A percentile compares a stretch with the other conserved stretches of the same genome.
phyloP scores from a whole-genome alignment of 2,888 invertebrate species.

The Catocala nupta region DNA sequence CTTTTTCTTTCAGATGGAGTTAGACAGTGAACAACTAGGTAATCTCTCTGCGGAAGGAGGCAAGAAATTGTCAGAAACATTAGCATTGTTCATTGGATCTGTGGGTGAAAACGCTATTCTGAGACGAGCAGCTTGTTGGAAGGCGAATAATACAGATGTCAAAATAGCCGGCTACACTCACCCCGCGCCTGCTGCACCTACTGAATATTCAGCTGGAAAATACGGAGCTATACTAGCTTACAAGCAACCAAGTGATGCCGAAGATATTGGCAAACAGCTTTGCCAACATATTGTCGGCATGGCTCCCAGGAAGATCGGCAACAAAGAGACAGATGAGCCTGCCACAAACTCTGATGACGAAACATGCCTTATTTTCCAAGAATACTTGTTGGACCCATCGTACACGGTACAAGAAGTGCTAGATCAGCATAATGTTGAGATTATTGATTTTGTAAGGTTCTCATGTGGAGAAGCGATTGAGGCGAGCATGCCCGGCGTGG shows the following conservation, averaged over 20 bases:
- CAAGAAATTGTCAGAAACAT: conserved; percentile 92
- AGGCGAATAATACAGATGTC: conserved; percentile 81
- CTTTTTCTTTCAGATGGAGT: conserved; percentile 79
- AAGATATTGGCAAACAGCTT: conserved; percentile 90
- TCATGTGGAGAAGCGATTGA: conserved; percentile 93
- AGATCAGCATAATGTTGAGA: conserved; percentile 88
- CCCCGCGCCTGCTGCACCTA: conserved; percentile 87
- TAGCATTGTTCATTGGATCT: conserved; percentile 94
- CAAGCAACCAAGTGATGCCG: conserved; percentile 75
- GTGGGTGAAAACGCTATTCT: conserved; percentile 96
- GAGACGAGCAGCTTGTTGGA: conserved; percentile 92
- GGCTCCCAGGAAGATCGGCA: conserved; percentile 92
- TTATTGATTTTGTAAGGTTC: conserved; percentile 94
- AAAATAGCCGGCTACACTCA: conserved; percentile 92
- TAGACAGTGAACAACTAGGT: conserved; percentile 90
- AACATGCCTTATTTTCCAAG: conserved; percentile 93
- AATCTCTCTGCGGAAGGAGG: conserved; percentile 89
- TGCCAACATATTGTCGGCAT: conserved; percentile 98
- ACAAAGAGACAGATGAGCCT: conserved; percentile 88
- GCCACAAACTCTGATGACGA: conserved; percentile 91
- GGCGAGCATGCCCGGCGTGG: conserved; percentile 76
- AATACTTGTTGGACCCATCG: conserved; percentile 93
- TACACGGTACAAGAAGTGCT: conserved; percentile 91
- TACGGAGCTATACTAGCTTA: conserved; percentile 95
- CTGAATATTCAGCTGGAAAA: conserved; percentile 90